phyloP scores from a whole-genome alignment of 2,888 invertebrate species.

The Sturmia bella region DNA sequence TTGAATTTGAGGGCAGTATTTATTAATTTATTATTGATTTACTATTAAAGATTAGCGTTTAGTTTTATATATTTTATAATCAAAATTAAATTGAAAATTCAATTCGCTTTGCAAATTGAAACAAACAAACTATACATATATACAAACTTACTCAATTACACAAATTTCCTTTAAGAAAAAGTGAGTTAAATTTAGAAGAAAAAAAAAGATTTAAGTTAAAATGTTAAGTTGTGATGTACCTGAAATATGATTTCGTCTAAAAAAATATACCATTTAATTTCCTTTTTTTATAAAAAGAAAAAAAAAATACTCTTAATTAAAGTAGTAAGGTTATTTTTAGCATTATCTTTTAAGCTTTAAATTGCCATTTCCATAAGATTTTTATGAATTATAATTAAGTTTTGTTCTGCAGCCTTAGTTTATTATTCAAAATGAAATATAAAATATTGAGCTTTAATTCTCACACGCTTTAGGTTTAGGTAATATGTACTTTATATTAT shows the following conservation, averaged over 20 bases:
- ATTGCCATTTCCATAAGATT: constrained; percentile 75
- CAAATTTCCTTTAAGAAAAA: constrained; percentile 54
- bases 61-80: constrained; percentile 9
- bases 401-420: constrained; percentile 44
- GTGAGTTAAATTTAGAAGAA: constrained; percentile 43
- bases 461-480: constrained; percentile 1
- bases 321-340: constrained; percentile 52
- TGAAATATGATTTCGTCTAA: constrained; percentile 81
- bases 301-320: constrained; percentile 43
- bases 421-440: constrained; percentile 16
- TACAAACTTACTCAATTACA: constrained; percentile 37
- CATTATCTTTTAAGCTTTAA: constrained; percentile 75
- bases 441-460: constrained; percentile 61
- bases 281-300: constrained; percentile 29
- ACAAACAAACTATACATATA: constrained; percentile 6
- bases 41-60: not conserved
- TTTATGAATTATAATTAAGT: constrained; percentile 11
- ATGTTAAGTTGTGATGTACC: constrained; percentile 82
- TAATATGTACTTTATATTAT: too few species aligned
- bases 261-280: constrained; percentile 36
- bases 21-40: constrained; percentile 50
- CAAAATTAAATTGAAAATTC: not conserved
- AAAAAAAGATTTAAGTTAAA: constrained; percentile 74
- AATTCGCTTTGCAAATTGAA: constrained; percentile 47
- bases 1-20: constrained; percentile 25